Conservation (phyloP, 2,797 vertebrate species). For the Leptatherina wallacei region DNA sequence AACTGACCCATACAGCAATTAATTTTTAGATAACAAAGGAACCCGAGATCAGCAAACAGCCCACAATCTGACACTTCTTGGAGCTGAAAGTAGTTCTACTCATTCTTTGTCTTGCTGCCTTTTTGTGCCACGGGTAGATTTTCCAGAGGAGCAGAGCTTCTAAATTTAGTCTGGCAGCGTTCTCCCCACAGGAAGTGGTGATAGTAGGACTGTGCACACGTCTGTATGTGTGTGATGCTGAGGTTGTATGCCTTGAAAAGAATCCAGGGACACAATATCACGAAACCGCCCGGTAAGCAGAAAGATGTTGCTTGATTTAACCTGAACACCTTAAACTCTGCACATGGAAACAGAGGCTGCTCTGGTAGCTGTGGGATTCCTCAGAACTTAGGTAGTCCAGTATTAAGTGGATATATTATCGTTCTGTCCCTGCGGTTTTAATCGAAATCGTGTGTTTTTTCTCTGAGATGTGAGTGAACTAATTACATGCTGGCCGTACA, state of each 20-base stretch:
- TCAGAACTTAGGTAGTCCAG: conserved; percentile 50
- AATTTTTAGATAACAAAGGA: conserved; percentile 24
- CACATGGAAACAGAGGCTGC: conserved; percentile 48
- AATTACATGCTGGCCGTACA: conserved; percentile 24
- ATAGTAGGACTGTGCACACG: conserved; percentile 70
- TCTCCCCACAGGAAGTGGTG: conserved; percentile 77
- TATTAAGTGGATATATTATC: conserved; percentile 52
- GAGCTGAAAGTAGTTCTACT: conserved; percentile 31
- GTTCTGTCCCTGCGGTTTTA: conserved; percentile 35
- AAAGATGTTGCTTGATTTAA: conserved; percentile 57
- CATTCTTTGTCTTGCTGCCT: conserved; percentile 48
- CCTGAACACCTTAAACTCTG: conserved; percentile 37
- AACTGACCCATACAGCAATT: conserved; percentile 1
- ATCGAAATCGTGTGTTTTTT: conserved; percentile 41
- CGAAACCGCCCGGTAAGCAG: conserved; percentile 52
- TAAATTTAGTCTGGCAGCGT: conserved; percentile 76
- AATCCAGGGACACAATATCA: conserved; percentile 64
- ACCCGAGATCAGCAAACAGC: conserved; percentile 18
- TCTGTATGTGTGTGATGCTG: conserved; percentile 49
- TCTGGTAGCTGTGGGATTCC: conserved; percentile 34
- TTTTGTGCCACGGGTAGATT: conserved; percentile 69
- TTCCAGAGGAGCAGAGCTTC: conserved; percentile 69
- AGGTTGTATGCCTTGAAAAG: conserved; percentile 65
- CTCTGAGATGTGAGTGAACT: conserved; percentile 15
- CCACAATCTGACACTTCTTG: conserved; percentile 35